A percentile compares a stretch with the other conserved stretches of the same genome.
Evolutionary conservation across 2,888 invertebrate species (phyloP).

Genomic region (Rhagonycha lutea): DNA sequence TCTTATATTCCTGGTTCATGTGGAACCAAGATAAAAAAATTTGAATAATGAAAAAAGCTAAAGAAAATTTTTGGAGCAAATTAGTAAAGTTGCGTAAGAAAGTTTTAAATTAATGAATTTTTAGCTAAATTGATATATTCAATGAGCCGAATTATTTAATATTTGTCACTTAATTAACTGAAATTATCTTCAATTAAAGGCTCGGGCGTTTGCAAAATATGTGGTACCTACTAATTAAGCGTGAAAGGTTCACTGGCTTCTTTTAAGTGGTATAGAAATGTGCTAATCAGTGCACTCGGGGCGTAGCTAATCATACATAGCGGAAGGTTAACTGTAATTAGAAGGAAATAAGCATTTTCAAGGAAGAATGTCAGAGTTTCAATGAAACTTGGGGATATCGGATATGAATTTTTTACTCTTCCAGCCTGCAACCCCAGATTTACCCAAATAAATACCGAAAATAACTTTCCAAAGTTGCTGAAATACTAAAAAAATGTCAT

Average conservation of each 20-base stretch:
- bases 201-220: neutral
- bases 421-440: too few species aligned
- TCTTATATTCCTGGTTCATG: too few species aligned
- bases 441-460: too few species aligned
- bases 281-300: neutral
- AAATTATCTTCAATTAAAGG: neutral
- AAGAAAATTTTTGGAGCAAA: too few species aligned
- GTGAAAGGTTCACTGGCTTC: neutral
- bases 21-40: too few species aligned
- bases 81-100: too few species aligned
- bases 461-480: too few species aligned
- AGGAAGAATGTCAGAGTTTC: neutral
- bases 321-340: neutral
- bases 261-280: neutral
- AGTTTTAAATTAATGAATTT: neutral
- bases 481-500: too few species aligned
- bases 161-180: neutral
- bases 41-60: too few species aligned
- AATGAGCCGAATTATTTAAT: neutral
- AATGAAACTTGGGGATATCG: neutral
- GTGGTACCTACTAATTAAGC: neutral
- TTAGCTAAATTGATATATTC: neutral
- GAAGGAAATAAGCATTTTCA: neutral
- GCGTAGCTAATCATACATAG: neutral
- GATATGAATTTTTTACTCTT: too few species aligned